These are phyloP conservation scores for Pantherophis alleghaniensis DNA, from an alignment of 2,797 vertebrate genomes.

Conservation along the genomic window DNA sequence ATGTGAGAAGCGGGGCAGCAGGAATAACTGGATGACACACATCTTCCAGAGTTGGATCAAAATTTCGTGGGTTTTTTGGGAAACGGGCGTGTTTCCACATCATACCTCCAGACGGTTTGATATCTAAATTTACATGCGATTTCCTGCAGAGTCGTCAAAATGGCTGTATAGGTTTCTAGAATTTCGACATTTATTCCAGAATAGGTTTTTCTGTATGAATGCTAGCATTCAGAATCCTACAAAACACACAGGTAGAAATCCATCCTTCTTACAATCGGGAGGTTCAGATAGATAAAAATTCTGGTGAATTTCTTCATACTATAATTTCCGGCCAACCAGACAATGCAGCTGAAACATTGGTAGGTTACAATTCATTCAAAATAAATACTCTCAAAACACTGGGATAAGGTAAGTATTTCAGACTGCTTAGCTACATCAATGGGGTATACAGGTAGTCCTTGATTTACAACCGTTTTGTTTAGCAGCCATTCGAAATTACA, in stretches of 20 bases:
- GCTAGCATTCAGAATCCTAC: not conserved
- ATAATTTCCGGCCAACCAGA: not conserved
- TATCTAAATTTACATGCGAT: not conserved
- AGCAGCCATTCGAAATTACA: no score
- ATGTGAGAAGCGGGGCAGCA: conserved; percentile 6
- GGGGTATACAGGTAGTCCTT: no score
- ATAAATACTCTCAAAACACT: not conserved
- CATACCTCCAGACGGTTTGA: not conserved
- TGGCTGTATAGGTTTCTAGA: not conserved
- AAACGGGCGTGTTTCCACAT: not conserved
- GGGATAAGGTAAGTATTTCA: not conserved
- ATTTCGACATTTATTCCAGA: not conserved
- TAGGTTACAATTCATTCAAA: not conserved
- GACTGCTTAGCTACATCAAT: not conserved
- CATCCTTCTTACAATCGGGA: not conserved
- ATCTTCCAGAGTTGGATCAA: not conserved
- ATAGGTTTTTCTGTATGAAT: not conserved
- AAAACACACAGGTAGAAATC: not conserved
- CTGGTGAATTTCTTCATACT: not conserved
- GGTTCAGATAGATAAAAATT: not conserved
- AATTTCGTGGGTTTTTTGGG: not conserved
- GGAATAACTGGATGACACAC: not conserved
- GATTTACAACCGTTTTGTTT: no score
- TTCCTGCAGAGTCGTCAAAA: not conserved
- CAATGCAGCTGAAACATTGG: not conserved